phyloP scores from a whole-genome alignment of 2,797 vertebrate species.

The Sphenopsis melanotis region DNA sequence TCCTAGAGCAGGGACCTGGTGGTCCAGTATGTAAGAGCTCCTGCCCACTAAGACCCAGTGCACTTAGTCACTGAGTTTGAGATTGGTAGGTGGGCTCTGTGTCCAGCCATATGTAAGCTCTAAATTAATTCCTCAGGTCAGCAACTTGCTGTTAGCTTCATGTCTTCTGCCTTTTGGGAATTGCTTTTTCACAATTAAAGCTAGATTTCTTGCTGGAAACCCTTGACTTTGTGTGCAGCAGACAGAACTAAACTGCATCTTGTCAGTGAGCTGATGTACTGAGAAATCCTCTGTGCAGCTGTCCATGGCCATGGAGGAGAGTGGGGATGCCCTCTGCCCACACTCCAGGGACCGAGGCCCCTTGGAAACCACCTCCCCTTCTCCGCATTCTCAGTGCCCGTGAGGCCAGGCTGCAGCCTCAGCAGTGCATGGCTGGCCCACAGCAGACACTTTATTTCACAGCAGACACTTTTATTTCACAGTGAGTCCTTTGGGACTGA shows the following conservation, averaged over 20 bases:
- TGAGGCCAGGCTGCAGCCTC: neutral
- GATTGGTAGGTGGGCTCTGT: neutral
- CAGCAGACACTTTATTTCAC: neutral
- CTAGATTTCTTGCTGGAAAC: neutral
- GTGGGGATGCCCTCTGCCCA: no score
- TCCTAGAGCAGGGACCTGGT: neutral
- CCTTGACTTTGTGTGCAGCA: neutral
- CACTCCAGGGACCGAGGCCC: rapidly evolving
- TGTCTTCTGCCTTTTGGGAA: neutral
- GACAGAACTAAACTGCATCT: neutral
- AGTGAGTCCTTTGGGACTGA: neutral
- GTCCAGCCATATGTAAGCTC: neutral
- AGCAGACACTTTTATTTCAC: neutral
- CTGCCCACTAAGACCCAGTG: neutral
- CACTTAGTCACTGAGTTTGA: neutral
- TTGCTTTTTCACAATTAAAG: neutral
- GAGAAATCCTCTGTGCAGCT: neutral
- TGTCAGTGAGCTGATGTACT: neutral
- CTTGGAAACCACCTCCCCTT: rapidly evolving
- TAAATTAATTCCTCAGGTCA: neutral
- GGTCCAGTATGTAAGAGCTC: neutral
- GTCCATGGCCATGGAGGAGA: neutral
- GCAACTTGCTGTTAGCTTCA: neutral
- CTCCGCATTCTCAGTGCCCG: neutral
- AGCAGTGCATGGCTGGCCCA: neutral